phyloP scores from a whole-genome alignment of 2,888 invertebrate genomes.

The Antitype chi region DNA sequence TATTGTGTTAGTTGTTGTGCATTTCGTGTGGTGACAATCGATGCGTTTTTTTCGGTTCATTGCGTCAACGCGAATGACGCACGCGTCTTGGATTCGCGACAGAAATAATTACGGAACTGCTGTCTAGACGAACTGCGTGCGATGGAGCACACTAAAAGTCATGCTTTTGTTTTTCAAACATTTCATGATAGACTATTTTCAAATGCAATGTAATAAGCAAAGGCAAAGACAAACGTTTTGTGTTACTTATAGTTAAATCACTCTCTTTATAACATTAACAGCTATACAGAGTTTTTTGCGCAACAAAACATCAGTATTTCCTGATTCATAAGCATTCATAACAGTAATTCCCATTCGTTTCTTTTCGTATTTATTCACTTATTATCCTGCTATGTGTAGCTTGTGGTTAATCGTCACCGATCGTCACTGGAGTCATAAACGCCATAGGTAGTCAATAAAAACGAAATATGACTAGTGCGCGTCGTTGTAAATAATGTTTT shows the following conservation, averaged over 20 bases:
- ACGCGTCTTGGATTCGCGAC: conserved; percentile 73
- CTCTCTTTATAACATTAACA: neutral
- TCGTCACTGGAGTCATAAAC: conserved; percentile 23
- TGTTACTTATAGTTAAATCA: neutral
- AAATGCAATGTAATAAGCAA: neutral
- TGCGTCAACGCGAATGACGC: conserved; percentile 83
- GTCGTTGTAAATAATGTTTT: conserved; percentile 11
- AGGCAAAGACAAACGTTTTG: neutral
- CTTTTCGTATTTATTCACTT: conserved; percentile 20
- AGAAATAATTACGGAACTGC: conserved; percentile 79
- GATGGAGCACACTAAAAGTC: conserved; percentile 44
- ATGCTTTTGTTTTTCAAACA: conserved; percentile 40
- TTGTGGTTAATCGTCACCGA: conserved; percentile 42
- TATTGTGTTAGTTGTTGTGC: conserved; percentile 20
- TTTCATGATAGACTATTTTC: conserved; percentile 15
- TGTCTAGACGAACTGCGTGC: conserved; percentile 74
- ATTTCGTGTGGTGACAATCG: conserved; percentile 64
- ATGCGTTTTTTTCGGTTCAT: conserved; percentile 73
- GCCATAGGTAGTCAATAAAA: conserved; percentile 3
- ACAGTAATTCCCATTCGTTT: conserved; percentile 38
- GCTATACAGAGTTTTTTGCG: neutral
- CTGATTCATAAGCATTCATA: conserved; percentile 42
- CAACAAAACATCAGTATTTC: neutral
- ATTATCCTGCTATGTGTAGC: conserved; percentile 47
- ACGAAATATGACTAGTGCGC: neutral